Evolutionary conservation across 2,888 invertebrate genomes (phyloP), one percentile per base, ranked within the genome.

Genomic region (Ichneumoninae sp.): DNA sequence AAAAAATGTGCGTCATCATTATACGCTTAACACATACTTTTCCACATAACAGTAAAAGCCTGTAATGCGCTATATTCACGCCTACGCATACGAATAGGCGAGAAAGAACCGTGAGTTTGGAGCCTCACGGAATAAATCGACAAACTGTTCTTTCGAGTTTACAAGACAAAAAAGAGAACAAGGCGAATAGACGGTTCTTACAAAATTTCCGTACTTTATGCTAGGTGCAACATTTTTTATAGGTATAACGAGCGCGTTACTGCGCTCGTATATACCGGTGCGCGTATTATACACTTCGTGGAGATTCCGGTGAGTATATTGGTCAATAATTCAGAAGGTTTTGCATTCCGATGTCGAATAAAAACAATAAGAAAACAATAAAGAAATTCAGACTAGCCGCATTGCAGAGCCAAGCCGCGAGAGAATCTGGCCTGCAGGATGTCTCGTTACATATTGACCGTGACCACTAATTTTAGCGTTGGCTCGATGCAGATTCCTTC

Each of bases 391-490:
- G 50, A 16, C 22, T 33, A 36, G 10, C 36, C 30, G 60, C 57
- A 26, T 82, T 54, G 8, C 65, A 54, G 22, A 71, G 62, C 57
- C 62, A 44, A 72, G 16, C 71, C 47, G 66, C 60, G 60, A 22
- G 52, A 50, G 19, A 75, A 84, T 75, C 62, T 74, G 36, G 30
- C 62, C 33, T 52, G 69, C 19, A 57, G 50, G 33, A 70, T 66
- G 84, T 82, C 79, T 82, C 82, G 76, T 66, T 50, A 72, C 76
- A 84, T 66, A 82, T 79, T 72, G 84, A 82, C 82, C 82, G 82
- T 82, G 70, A 84, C 84, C 81, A 84, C 84, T 84, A 84, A 84
- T 84, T 84, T 81, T 84, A 84, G 82, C 83, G 83, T 83, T 83
- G 47, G 65, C 62, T 84, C 82, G 75, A 82, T 68, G 75, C 81